Evolutionary conservation across 2,888 invertebrate genomes (phyloP), one percentile per base, ranked within the genome.

Genomic region (Tupiocoris notatus): DNA sequence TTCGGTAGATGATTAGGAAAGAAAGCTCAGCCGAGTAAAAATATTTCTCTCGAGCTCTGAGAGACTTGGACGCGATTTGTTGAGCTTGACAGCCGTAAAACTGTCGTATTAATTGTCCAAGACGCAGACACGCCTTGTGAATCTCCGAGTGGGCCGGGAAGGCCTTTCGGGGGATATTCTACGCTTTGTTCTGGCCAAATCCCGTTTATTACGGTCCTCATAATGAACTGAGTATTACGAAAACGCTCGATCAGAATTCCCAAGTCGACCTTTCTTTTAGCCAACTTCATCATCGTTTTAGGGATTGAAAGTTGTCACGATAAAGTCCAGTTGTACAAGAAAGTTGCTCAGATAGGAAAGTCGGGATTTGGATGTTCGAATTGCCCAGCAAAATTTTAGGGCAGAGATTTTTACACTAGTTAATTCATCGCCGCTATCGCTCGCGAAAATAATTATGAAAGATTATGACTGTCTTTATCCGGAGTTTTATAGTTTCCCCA

Each of bases 71-170:
- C 39, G 39, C 65, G 39, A 39, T 65, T 65, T 65, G 65, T 65
- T 65, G 17, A 12, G 39, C 65, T 65, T 65, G 65, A 65, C 65
- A 39, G 17, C 1, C 65, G 39, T 65, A 39, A 65, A 65, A 65
- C 65, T 20, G 18, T 24, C 25, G 18, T 39, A 65, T 65, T 65
- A 65, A 65, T 65, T 65, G 65, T 65, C 39, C 39, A 12, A 39
- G 39, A 39, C 39, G 39, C 39, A 12, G 39, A 39, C 39, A 39
- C 39, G 39, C 39, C 39, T 39, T 39, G 39, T 7, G 39, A 12
- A 39, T 39, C 39, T 3, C 39, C 39, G 39, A 7, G 39, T 39
- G 39, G 39, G 39, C 39, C 39, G 39, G 39, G 12, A 12, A 39
- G 39, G 39, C 3, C 39, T 12, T 39, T 12, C 3, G 12, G 39